Conservation (phyloP, 2,797 vertebrate genomes). For the Luscinia megarhynchos region DNA sequence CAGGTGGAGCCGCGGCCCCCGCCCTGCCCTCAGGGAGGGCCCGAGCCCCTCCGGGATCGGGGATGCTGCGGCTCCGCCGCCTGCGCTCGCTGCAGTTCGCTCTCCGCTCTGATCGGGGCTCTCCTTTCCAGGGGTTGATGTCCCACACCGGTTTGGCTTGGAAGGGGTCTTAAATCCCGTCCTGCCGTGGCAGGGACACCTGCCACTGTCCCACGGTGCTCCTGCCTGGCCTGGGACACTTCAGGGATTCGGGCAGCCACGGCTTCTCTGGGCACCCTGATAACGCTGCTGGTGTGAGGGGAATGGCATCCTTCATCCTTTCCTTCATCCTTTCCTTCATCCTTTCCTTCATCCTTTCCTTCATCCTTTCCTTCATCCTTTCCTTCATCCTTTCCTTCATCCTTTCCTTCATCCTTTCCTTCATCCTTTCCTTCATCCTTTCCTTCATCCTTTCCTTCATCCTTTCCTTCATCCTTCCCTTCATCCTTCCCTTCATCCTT, state of each 20-base stretch:
- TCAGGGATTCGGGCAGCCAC: neutral
- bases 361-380: no score
- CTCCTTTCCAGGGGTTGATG: neutral
- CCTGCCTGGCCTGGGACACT: neutral
- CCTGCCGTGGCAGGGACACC: neutral
- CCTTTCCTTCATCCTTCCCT: no score
- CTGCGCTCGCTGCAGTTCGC: neutral
- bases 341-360: no score
- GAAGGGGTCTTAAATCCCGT: neutral
- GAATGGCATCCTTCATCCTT: no score
- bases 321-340: neutral
- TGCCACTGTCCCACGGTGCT: accelerated
- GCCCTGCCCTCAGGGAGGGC: neutral
- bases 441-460: neutral
- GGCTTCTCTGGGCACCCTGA: neutral
- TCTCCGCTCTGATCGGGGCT: accelerated
- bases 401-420: no score
- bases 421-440: no score
- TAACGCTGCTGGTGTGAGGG: neutral
- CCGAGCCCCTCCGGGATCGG: neutral
- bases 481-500: no score
- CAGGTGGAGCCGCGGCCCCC: neutral
- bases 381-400: neutral
- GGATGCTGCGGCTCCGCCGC: neutral
- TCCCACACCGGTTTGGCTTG: neutral